These are phyloP conservation scores for Hybognathus amarus DNA, from an alignment of 2,797 vertebrate genomes.

Conservation along the genomic window DNA sequence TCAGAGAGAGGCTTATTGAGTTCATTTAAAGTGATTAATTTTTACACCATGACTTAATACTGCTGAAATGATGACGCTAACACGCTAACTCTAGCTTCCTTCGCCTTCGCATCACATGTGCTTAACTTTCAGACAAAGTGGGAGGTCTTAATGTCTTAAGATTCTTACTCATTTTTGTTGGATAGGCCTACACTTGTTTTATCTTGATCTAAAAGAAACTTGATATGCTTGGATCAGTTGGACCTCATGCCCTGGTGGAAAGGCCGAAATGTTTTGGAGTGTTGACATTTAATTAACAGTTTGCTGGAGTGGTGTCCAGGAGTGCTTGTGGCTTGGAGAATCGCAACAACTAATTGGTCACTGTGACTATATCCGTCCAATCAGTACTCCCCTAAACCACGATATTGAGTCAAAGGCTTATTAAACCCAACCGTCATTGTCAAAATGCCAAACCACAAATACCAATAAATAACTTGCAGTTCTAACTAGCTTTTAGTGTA, in stretches of 20 bases:
- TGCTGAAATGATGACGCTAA: constrained; percentile 60
- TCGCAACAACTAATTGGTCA: constrained; percentile 53
- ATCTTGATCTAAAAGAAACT: background rate
- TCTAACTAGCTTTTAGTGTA: constrained; percentile 33
- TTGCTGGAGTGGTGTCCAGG: constrained; percentile 24
- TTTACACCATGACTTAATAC: constrained; percentile 62
- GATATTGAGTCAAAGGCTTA: constrained; percentile 52
- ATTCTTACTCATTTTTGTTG: background rate
- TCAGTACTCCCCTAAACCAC: constrained; percentile 37
- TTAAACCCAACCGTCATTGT: constrained; percentile 44
- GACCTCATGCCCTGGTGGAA: constrained; percentile 11
- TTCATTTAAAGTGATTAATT: constrained; percentile 71
- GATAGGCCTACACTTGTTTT: background rate
- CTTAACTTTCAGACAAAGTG: constrained; percentile 51
- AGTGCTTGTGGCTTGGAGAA: constrained; percentile 40
- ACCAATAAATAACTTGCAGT: constrained; percentile 27
- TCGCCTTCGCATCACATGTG: constrained; percentile 45
- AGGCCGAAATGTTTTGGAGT: constrained; percentile 28
- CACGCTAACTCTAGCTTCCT: constrained; percentile 53
- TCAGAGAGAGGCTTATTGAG: constrained; percentile 63
- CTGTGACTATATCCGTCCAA: constrained; percentile 40
- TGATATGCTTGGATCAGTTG: constrained; percentile 34
- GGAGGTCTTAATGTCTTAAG: background rate
- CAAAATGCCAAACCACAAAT: constrained; percentile 39
- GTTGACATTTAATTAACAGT: constrained; percentile 49